phyloP scores from a whole-genome alignment of 2,888 invertebrate genomes.

The Agonopterix alstromeriana region DNA sequence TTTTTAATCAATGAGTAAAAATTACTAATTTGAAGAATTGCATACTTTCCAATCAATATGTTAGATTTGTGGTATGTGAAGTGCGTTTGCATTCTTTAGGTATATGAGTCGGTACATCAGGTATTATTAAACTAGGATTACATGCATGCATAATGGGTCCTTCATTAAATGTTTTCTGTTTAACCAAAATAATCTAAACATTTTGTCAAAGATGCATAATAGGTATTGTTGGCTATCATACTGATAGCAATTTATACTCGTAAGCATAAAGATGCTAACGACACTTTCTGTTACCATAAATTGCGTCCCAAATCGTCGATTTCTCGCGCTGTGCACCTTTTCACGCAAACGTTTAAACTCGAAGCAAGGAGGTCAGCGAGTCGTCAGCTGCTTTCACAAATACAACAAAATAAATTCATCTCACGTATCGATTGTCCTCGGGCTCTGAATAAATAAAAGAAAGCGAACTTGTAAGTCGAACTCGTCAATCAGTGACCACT shows the following conservation, averaged over 20 bases:
- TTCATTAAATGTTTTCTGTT: too few species aligned
- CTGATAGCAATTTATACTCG: too few species aligned
- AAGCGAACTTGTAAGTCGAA: constrained; percentile 62
- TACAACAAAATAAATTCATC: constrained; percentile 75
- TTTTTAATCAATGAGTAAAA: too few species aligned
- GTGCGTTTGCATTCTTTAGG: neutral
- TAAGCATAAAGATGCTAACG: constrained; percentile 14
- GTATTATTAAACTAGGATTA: too few species aligned
- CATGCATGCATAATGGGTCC: too few species aligned
- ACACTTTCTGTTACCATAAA: constrained; percentile 47
- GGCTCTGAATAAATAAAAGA: constrained; percentile 70
- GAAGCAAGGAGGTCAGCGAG: constrained; percentile 67
- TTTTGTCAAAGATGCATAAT: too few species aligned
- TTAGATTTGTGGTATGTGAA: neutral
- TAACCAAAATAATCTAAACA: too few species aligned
- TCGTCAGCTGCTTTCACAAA: constrained; percentile 74
- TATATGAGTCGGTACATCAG: too few species aligned
- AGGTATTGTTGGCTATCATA: too few species aligned
- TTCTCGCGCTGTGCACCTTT: constrained; percentile 61
- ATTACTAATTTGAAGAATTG: too few species aligned
- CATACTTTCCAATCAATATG: too few species aligned
- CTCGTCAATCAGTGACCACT: constrained; percentile 43
- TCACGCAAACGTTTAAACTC: constrained; percentile 62
- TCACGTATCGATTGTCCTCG: constrained; percentile 76
- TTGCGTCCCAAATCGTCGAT: constrained; percentile 61